A percentile compares a stretch with the other conserved stretches of the same genome.
Conservation (phyloP, 1,140 invertebrate species). For the Orius insidiosus region DNA sequence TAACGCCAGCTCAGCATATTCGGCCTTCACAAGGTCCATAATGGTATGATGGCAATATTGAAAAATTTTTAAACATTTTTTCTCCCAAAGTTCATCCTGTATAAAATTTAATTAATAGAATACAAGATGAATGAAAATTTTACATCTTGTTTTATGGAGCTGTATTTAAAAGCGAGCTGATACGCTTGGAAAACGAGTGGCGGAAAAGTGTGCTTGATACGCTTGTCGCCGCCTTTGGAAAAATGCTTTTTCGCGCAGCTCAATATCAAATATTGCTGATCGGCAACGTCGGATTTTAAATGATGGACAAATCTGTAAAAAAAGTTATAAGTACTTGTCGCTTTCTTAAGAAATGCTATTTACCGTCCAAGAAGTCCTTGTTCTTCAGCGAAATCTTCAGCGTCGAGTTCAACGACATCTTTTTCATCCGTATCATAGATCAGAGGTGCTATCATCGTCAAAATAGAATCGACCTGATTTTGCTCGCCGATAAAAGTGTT, state of each 20-base stretch:
- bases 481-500: slow-evolving; percentile 75
- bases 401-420: slow-evolving; percentile 38
- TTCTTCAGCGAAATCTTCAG: slow-evolving; percentile 94
- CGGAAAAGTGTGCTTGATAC: slow-evolving; percentile 86
- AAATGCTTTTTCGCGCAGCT: slow-evolving; percentile 80
- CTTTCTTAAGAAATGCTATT: no score
- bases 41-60: slow-evolving; percentile 95
- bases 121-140: neutral
- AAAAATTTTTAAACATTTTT: slow-evolving; percentile 96
- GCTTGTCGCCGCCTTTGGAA: slow-evolving; percentile 64
- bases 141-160: slow-evolving; percentile 54
- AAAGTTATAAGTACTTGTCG: no score
- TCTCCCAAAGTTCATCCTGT: slow-evolving; percentile 92
- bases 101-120: slow-evolving; percentile 10
- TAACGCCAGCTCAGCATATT: slow-evolving; percentile 80
- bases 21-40: slow-evolving; percentile 78
- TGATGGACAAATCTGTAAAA: slow-evolving; percentile 66
- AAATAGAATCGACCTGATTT: slow-evolving; percentile 63
- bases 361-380: slow-evolving; percentile 74
- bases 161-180: slow-evolving; percentile 71
- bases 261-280: slow-evolving; percentile 86
- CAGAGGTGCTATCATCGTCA: slow-evolving; percentile 67
- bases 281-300: slow-evolving; percentile 64
- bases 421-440: slow-evolving; percentile 49
- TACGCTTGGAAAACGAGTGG: slow-evolving; percentile 93